These are phyloP conservation scores for Drosophila repletoides DNA, from an alignment of 1,140 invertebrate species.

Conservation along the genomic window DNA sequence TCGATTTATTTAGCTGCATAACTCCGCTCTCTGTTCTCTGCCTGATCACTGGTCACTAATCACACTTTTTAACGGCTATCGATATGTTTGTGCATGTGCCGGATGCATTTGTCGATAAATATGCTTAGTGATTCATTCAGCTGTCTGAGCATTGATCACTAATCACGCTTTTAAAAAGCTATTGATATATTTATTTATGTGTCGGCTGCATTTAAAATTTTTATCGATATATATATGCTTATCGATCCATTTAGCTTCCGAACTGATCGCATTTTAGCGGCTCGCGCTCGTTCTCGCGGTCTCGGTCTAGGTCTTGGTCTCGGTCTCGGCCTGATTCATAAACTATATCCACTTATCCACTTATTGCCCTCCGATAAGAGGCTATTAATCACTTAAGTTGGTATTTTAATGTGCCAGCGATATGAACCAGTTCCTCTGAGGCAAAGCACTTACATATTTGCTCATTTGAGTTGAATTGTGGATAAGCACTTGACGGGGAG, in stretches of 20 bases:
- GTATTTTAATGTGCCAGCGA: constrained; percentile 14
- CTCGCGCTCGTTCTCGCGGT: no score
- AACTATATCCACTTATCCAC: constrained; percentile 12
- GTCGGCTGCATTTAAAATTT: neutral
- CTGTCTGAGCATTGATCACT: no score
- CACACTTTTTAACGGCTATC: no score
- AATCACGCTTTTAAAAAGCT: no score
- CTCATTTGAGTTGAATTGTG: constrained; percentile 4
- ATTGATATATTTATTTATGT: constrained; percentile 7
- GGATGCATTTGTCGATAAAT: neutral
- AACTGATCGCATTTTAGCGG: neutral
- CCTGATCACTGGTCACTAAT: no score
- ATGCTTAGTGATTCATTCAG: neutral
- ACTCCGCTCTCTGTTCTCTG: no score
- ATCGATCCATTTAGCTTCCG: neutral
- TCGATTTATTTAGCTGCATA: no score
- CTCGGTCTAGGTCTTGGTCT: no score
- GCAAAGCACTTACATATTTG: neutral
- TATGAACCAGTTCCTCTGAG: constrained; percentile 14
- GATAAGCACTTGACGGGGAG: neutral
- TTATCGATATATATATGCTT: constrained; percentile 13
- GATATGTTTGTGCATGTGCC: constrained; percentile 13
- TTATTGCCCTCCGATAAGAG: constrained; percentile 23
- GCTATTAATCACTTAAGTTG: constrained; percentile 29
- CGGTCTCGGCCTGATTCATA: constrained; percentile 2